phyloP scores from a whole-genome alignment of 2,797 vertebrate genomes.

The Monodelphis domestica region DNA sequence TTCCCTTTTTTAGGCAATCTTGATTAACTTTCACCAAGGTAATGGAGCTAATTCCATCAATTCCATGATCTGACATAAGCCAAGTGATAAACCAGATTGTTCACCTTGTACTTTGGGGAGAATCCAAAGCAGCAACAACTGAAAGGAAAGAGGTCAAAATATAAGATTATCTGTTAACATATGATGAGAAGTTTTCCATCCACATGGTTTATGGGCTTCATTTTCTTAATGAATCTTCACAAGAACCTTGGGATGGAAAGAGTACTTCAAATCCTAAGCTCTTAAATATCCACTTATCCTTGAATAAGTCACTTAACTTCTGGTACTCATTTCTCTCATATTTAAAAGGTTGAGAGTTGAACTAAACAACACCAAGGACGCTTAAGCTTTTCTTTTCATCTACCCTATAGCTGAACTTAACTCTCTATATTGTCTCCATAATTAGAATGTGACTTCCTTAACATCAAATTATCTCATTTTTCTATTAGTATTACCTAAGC shows the following conservation, averaged over 20 bases:
- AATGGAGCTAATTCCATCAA: not conserved
- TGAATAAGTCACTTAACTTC: not conserved
- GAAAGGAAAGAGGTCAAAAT: not conserved
- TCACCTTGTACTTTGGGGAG: not conserved
- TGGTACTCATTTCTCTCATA: not conserved
- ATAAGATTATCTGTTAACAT: not conserved
- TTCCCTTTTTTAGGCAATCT: slow-evolving; percentile 62
- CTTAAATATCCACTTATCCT: not conserved
- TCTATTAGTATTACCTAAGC: not conserved
- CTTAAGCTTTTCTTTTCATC: not conserved
- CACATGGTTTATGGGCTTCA: not conserved
- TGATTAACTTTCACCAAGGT: slow-evolving; percentile 61
- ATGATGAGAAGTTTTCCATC: not conserved
- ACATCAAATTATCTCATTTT: not conserved
- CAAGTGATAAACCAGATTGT: not conserved
- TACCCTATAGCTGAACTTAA: not conserved
- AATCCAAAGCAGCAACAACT: not conserved
- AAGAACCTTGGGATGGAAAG: not conserved
- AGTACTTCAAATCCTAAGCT: not conserved
- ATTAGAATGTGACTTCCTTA: not conserved
- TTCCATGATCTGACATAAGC: not conserved
- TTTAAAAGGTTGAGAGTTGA: not conserved
- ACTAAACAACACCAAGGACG: not conserved
- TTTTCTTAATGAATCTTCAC: not conserved
- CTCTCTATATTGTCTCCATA: not conserved